A percentile compares a stretch with the other conserved stretches of the same genome.
Conservation (phyloP, 2,888 invertebrate genomes). For the Margaritifera margaritifera region DNA sequence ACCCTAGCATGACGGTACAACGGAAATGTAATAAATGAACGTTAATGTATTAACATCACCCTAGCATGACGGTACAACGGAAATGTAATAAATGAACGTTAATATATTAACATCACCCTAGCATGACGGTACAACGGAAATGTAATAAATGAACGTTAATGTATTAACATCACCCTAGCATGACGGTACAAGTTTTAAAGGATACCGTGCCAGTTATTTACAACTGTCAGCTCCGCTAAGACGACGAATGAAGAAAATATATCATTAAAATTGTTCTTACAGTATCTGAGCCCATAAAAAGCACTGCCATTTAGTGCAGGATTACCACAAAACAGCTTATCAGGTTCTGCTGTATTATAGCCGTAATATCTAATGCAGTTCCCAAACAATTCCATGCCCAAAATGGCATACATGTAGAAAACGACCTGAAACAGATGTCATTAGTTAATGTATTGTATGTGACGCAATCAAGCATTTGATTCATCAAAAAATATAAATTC, state of each 20-base stretch:
- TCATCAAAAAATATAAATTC: neutral
- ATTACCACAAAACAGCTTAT: constrained; percentile 64
- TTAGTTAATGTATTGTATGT: neutral
- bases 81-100: too few relatives aligned
- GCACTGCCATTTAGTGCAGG: constrained; percentile 61
- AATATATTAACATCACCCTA: constrained; percentile 71
- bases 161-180: constrained; percentile 74
- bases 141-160: too few relatives aligned
- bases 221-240: constrained; percentile 74
- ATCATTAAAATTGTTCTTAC: constrained; percentile 74
- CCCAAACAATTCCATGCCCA: constrained; percentile 74
- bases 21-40: too few relatives aligned
- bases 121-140: constrained; percentile 61
- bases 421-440: constrained; percentile 64
- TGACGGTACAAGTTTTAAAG: constrained; percentile 72
- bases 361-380: constrained; percentile 58
- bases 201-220: constrained; percentile 75
- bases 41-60: constrained; percentile 68
- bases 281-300: constrained; percentile 71
- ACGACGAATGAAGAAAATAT: constrained; percentile 71
- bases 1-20: constrained; percentile 75
- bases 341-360: constrained; percentile 35
- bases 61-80: constrained; percentile 72
- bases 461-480: neutral
- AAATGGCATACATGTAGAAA: constrained; percentile 73